Evolutionary conservation across 1,140 invertebrate species (phyloP), one percentile per base, ranked within the genome.

Genomic region (Leptinotarsa lineolata): DNA sequence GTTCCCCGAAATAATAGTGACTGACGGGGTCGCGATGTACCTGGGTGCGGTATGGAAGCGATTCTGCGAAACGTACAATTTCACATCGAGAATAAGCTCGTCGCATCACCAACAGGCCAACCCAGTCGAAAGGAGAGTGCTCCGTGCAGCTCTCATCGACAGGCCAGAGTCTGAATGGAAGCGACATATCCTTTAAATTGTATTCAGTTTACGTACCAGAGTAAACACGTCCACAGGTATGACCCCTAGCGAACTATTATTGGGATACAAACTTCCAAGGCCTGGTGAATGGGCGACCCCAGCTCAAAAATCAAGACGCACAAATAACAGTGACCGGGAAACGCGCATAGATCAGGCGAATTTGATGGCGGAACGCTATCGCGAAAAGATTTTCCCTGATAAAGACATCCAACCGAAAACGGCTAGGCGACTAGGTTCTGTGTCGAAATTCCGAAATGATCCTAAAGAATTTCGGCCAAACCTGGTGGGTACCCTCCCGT

Each of bases 111-210:
- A 74, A 18, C 46, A 45, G 45, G 58, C 48, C 48, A 68, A 69
- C 30, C 66, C 74, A 4, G 72, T 71, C 45, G 74, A 73, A 1
- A n/a, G n/a, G 64, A 66, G 64, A 20, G 18, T 48, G 46, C 13
- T 48, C 2, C 12, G 46, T 2, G 46, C 46, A n/a, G 46, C 46
- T 15, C 16, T 48, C 13, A 48, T 48, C 2, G 16, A 48, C 46
- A 0, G 5, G 16, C 12, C 3, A 4, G 46, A 48, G 12, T 0
- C 12, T n/a, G 12, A 15, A 1, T 48, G 46, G 46, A 11, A 48
- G 12, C 0, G 16, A 0, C 16, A 48, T n/a, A n/a, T 48, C 3
- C 16, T 11, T 3, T 5, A 48, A 1, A 11, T 48, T 16, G 16
- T 48, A 0, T 48, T 15, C 12, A 48, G 12, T 1, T 1, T 48